Percentiles rank a stretch among this genome's conserved stretches.
Evolutionary conservation across 2,113 vertebrate species (phyloP).

Genomic region (Lophochroa leadbeateri): DNA sequence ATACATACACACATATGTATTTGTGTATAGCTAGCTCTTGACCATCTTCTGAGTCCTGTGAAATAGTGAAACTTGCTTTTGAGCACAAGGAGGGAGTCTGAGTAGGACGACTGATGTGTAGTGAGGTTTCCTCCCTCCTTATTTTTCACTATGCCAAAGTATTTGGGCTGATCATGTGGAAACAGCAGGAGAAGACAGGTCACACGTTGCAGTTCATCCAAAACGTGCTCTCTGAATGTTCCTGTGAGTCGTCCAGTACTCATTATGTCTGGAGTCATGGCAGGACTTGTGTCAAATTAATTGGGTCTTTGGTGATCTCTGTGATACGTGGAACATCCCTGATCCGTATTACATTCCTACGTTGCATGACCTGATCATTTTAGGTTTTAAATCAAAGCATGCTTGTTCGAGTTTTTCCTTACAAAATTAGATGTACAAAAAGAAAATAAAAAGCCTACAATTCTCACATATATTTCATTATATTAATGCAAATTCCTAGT

Average conservation of each 20-base stretch:
- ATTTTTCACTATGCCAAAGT: background rate
- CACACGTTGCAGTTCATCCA: background rate
- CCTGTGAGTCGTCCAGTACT: background rate
- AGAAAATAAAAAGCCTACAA: background rate
- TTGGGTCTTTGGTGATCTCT: background rate
- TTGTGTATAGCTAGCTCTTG: background rate
- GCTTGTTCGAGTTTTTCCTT: background rate
- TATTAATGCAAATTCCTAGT: slow-evolving; percentile 22
- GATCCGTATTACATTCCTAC: rapidly evolving
- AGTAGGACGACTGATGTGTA: background rate
- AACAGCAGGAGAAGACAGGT: background rate
- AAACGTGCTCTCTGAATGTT: background rate
- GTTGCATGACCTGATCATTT: background rate
- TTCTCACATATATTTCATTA: slow-evolving; percentile 21
- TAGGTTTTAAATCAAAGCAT: background rate
- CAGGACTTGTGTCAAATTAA: background rate
- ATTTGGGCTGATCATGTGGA: background rate
- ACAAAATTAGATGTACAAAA: background rate
- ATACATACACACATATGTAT: rapidly evolving
- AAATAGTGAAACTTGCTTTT: background rate
- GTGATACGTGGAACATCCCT: rapidly evolving
- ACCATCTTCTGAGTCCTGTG: background rate
- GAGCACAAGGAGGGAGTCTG: background rate
- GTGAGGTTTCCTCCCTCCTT: background rate
- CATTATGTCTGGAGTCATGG: background rate